phyloP scores from a whole-genome alignment of 2,888 invertebrate genomes.

The Sialis lutaria region DNA sequence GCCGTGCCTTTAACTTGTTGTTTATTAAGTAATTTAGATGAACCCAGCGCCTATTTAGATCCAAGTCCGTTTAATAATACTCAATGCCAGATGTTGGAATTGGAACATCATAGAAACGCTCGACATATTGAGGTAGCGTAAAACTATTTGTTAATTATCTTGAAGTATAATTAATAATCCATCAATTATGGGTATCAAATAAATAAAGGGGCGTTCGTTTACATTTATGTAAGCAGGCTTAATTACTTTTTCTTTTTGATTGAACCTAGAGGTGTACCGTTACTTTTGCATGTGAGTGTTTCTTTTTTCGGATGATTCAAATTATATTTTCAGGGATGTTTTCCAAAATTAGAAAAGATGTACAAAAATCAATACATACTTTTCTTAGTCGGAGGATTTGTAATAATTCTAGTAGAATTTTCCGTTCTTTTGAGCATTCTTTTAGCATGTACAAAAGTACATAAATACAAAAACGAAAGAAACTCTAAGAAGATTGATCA shows the following conservation, averaged over 20 bases:
- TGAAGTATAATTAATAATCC: not conserved
- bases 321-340: conserved; percentile 39
- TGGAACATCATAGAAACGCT: conserved; percentile 34
- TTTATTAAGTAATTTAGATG: conserved; percentile 35
- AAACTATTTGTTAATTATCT: not conserved
- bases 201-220: not conserved
- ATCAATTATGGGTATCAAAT: no score
- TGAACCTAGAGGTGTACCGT: no score
- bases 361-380: conserved; percentile 56
- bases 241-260: no score
- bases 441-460: conserved; percentile 47
- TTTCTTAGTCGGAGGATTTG: conserved; percentile 44
- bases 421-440: conserved; percentile 51
- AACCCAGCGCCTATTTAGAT: conserved; percentile 46
- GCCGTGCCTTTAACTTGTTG: conserved; percentile 28
- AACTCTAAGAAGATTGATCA: conserved; percentile 8
- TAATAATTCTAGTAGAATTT: conserved; percentile 54
- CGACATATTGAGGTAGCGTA: conserved; percentile 37
- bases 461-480: conserved; percentile 25
- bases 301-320: not conserved
- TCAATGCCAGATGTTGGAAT: conserved; percentile 48
- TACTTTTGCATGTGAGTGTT: not conserved
- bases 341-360: conserved; percentile 53
- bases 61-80: conserved; percentile 54
- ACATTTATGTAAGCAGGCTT: no score